Evolutionary conservation across 2,888 invertebrate species (phyloP).

Genomic region (Linnaemya vulpina): DNA sequence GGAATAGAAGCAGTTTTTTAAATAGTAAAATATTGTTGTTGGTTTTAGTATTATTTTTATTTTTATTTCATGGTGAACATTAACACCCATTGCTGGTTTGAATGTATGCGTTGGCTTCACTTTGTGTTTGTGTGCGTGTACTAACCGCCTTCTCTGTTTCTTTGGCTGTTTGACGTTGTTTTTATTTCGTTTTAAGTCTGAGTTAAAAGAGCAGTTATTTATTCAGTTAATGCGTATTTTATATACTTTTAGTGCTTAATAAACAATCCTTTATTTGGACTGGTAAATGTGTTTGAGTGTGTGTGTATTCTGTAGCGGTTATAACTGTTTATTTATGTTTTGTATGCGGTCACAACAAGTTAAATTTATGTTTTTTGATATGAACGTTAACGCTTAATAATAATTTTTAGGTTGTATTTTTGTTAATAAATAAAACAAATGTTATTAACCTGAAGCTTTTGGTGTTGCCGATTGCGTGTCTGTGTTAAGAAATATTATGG

Average conservation of each 20-base stretch:
- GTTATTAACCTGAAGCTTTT: not conserved
- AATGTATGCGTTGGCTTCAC: not conserved
- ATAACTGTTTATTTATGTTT: not conserved
- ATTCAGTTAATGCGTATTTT: conserved; percentile 61
- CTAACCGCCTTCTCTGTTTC: not conserved
- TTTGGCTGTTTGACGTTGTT: not conserved
- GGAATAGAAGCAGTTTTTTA: conserved; percentile 13
- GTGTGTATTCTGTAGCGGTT: not conserved
- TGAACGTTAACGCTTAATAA: conserved; percentile 42
- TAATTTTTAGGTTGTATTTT: conserved; percentile 20
- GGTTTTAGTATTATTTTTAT: not conserved
- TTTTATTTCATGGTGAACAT: conserved; percentile 45
- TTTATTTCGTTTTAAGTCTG: conserved; percentile 20
- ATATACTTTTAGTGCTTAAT: conserved; percentile 49
- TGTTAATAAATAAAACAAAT: conserved; percentile 5
- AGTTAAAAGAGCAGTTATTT: conserved; percentile 44
- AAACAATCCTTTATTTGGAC: conserved; percentile 16
- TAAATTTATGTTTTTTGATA: not conserved
- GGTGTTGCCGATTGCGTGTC: conserved; percentile 12
- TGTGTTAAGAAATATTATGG: not conserved
- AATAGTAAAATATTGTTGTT: conserved; percentile 30
- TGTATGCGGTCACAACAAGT: conserved; percentile 17
- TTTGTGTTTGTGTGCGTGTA: conserved; percentile 5
- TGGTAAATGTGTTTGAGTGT: not conserved
- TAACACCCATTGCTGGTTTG: conserved; percentile 39